Conservation (phyloP, 2,797 vertebrate genomes). For the Alfaro cultratus region DNA sequence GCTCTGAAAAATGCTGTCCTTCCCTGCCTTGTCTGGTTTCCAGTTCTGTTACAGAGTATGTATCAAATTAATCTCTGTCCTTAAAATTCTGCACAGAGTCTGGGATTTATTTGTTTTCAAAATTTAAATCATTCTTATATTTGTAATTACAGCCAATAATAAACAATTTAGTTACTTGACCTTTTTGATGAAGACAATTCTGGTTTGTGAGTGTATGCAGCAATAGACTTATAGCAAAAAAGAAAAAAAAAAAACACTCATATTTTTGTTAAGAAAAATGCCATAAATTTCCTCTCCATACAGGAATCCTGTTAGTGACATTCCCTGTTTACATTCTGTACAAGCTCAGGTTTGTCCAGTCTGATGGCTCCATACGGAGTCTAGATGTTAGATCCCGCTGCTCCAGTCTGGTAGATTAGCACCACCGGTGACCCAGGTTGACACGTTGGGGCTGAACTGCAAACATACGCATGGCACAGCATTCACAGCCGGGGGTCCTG, state of each 20-base stretch:
- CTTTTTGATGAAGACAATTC: background rate
- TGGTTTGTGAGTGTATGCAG: background rate
- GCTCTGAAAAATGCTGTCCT: too few relatives aligned
- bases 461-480: constrained; percentile 36
- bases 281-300: background rate
- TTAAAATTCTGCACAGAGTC: too few relatives aligned
- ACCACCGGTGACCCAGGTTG: constrained; percentile 57
- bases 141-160: background rate
- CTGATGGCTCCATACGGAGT: constrained; percentile 72
- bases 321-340: constrained; percentile 29
- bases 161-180: background rate
- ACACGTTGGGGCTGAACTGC: constrained; percentile 38
- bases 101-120: too few relatives aligned
- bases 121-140: too few relatives aligned
- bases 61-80: too few relatives aligned
- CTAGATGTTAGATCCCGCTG: constrained; percentile 45
- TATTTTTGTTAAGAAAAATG: background rate
- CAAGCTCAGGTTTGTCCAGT: constrained; percentile 22
- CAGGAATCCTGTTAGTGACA: constrained; percentile 2
- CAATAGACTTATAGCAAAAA: background rate
- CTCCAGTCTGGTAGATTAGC: constrained; percentile 57
- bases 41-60: too few relatives aligned
- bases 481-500: constrained; percentile 61
- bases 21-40: too few relatives aligned
- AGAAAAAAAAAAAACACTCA: background rate